A percentile compares a stretch with the other conserved stretches of the same genome.
These are phyloP conservation scores for Etheostoma cragini DNA, from an alignment of 2,113 vertebrate species.

Conservation along the genomic window DNA sequence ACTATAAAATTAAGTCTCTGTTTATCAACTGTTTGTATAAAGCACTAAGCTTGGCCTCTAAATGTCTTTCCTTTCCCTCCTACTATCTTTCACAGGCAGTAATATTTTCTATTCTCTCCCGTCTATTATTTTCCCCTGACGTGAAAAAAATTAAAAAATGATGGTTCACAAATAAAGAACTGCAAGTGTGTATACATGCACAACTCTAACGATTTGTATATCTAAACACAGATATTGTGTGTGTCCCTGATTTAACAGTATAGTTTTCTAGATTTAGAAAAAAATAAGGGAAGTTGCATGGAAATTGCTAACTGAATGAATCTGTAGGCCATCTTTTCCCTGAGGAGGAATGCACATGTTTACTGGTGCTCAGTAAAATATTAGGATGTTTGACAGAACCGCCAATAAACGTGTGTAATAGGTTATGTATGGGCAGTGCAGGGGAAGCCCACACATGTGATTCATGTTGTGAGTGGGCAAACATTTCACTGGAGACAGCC, in stretches of 20 bases:
- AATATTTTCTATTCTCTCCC: neutral
- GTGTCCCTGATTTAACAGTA: neutral
- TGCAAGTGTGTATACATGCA: neutral
- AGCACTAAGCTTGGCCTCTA: neutral
- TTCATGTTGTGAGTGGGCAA: constrained; percentile 72
- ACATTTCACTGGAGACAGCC: constrained; percentile 69
- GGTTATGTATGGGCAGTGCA: constrained; percentile 52
- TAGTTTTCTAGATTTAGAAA: neutral
- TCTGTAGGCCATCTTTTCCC: neutral
- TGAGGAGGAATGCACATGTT: neutral
- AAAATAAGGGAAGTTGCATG: neutral
- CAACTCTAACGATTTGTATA: neutral
- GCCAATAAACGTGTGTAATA: constrained; percentile 22
- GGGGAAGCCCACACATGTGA: constrained; percentile 66
- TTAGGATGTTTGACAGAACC: constrained; percentile 42
- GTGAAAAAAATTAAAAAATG: neutral
- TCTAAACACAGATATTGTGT: constrained; percentile 4
- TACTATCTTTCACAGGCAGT: neutral
- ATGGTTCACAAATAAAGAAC: neutral
- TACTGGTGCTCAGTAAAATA: constrained; percentile 25
- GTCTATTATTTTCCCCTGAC: neutral
- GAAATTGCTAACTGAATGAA: constrained; percentile 21
- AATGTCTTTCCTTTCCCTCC: neutral
- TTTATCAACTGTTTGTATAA: neutral
- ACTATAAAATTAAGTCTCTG: neutral